Percentiles rank a stretch among this genome's conserved stretches.
Evolutionary conservation across 37 sponge, comb jelly and placozoan species (phyloP).

Genomic region (Bolinopsis microptera): DNA sequence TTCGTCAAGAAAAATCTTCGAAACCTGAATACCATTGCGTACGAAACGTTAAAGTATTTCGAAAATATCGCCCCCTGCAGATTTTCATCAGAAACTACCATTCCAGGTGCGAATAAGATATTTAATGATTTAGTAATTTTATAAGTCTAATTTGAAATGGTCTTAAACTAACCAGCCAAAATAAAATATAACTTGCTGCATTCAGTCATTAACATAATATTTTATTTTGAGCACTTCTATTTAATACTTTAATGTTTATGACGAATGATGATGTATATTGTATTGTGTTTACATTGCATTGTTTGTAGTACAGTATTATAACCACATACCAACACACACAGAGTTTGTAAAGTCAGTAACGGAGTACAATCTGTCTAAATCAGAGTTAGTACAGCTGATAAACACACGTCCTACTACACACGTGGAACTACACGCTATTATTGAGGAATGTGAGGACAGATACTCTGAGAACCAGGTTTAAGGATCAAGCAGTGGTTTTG

Average conservation of each 20-base stretch:
- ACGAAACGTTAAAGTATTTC: conserved; percentile 53
- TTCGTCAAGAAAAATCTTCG: background rate
- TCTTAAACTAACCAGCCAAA: background rate
- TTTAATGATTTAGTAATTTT: too few species aligned
- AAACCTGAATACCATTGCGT: conserved; percentile 41
- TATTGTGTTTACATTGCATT: too few species aligned
- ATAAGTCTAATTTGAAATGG: background rate
- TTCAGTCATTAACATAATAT: background rate
- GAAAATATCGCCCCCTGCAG: conserved; percentile 47
- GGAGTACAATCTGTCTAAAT: conserved; percentile 40
- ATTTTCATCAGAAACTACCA: conserved; percentile 26
- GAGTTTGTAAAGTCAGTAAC: conserved; percentile 35
- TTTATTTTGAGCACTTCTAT: background rate
- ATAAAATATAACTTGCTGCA: too few species aligned
- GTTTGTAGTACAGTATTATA: too few species aligned
- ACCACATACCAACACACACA: too few species aligned
- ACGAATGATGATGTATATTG: too few species aligned
- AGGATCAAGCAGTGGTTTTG: too few species aligned
- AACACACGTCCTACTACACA: conserved; percentile 33
- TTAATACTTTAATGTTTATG: too few species aligned
- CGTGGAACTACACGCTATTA: conserved; percentile 51
- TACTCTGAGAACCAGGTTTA: conserved; percentile 49
- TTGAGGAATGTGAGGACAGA: conserved; percentile 61
- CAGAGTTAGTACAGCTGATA: conserved; percentile 49
- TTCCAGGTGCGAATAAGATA: background rate